Conservation (phyloP, 2,888 invertebrate genomes). For the Mellilla xanthometata region DNA sequence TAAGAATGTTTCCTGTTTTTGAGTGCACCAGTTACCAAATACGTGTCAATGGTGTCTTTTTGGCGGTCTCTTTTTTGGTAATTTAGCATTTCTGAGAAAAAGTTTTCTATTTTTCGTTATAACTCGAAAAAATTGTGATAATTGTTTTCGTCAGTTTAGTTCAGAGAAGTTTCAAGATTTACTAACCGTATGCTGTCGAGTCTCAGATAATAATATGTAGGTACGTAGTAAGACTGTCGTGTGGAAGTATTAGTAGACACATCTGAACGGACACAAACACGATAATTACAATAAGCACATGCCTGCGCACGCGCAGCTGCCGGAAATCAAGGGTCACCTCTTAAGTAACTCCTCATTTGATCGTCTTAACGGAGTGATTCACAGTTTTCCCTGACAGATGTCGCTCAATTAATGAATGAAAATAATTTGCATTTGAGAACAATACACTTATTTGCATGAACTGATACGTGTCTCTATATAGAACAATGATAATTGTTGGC, state of each 20-base stretch:
- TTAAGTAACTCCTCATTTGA: conserved; percentile 70
- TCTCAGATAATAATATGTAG: too few relatives aligned
- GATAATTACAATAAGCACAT: conserved; percentile 64
- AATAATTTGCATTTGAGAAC: conserved; percentile 74
- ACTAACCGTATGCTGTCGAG: too few relatives aligned
- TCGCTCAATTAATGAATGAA: conserved; percentile 78
- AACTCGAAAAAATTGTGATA: too few relatives aligned
- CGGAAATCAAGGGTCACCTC: conserved; percentile 78
- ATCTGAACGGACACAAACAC: conserved; percentile 29
- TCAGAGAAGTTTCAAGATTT: too few relatives aligned
- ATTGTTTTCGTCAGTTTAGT: too few relatives aligned
- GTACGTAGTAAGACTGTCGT: too few relatives aligned
- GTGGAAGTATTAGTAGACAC: too few relatives aligned
- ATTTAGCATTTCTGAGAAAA: too few relatives aligned
- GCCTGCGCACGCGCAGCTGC: conserved; percentile 57
- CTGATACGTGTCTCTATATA: conserved; percentile 48
- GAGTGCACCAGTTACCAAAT: neutral
- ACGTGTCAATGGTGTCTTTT: too few relatives aligned
- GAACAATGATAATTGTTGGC: conserved; percentile 74
- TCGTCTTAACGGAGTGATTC: conserved; percentile 76
- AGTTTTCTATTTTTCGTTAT: too few relatives aligned
- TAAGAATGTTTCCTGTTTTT: conserved; percentile 18
- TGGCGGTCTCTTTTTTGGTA: too few relatives aligned
- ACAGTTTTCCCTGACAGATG: conserved; percentile 76
- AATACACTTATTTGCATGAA: conserved; percentile 70